These are phyloP conservation scores for Rhingia rostrata DNA, from an alignment of 2,888 invertebrate genomes.

Conservation along the genomic window DNA sequence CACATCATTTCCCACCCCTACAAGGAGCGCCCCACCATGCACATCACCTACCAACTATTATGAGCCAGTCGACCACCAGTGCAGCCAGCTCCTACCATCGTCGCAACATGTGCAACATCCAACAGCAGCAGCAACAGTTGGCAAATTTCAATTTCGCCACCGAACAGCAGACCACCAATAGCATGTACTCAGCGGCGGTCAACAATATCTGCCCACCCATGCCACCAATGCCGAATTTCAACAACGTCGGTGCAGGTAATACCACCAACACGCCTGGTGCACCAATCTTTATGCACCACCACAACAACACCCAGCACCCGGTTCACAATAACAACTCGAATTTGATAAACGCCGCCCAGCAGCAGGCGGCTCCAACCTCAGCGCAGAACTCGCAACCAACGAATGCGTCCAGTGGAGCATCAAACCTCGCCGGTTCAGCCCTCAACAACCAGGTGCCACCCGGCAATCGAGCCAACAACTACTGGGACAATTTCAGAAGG, in stretches of 20 bases:
- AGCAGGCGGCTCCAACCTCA: slow-evolving; percentile 41
- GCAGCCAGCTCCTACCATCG: slow-evolving; percentile 75
- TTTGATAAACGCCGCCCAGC: slow-evolving; percentile 77
- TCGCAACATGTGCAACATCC: slow-evolving; percentile 71
- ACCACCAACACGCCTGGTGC: slow-evolving; percentile 76
- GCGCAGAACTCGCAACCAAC: slow-evolving; percentile 68
- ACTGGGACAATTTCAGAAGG: slow-evolving; percentile 97
- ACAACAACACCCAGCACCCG: slow-evolving; percentile 82
- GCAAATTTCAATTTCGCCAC: slow-evolving; percentile 51
- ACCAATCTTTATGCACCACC: slow-evolving; percentile 83
- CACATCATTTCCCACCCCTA: slow-evolving; percentile 74
- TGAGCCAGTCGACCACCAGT: slow-evolving; percentile 74
- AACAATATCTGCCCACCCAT: slow-evolving; percentile 62
- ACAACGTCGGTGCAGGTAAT: slow-evolving; percentile 59
- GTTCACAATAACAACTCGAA: slow-evolving; percentile 80
- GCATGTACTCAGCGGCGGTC: slow-evolving; percentile 39
- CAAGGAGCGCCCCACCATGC: slow-evolving; percentile 52
- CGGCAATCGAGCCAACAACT: slow-evolving; percentile 95
- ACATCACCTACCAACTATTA: slow-evolving; percentile 77
- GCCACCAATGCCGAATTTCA: slow-evolving; percentile 71
- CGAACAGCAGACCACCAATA: slow-evolving; percentile 56
- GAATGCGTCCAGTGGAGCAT: slow-evolving; percentile 77
- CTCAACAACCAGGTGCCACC: slow-evolving; percentile 95
- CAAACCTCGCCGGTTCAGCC: slow-evolving; percentile 79
- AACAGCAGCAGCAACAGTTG: slow-evolving; percentile 75